Percentiles rank a stretch among this genome's conserved stretches.
These are phyloP conservation scores for Actenoides hombroni DNA, from an alignment of 2,113 vertebrate genomes.

Conservation along the genomic window DNA sequence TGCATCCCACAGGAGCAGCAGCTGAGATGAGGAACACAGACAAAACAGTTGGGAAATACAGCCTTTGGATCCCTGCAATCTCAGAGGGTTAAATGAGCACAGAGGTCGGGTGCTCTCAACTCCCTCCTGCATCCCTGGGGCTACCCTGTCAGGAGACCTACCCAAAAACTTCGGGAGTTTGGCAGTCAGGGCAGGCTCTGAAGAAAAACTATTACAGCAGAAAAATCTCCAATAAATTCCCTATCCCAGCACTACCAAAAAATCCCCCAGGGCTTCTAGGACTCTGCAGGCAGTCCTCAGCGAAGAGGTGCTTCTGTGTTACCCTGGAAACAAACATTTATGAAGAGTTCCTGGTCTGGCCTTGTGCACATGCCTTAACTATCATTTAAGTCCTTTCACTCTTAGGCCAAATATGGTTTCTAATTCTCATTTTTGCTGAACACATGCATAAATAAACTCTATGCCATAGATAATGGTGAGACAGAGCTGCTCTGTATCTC, in stretches of 20 bases:
- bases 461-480: neutral
- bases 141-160: neutral
- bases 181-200: neutral
- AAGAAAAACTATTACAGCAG: neutral
- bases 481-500: neutral
- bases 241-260: neutral
- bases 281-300: neutral
- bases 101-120: accelerated
- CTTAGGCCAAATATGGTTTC: neutral
- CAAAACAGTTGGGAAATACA: neutral
- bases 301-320: neutral
- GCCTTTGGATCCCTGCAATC: neutral
- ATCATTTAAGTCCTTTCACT: neutral
- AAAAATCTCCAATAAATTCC: neutral
- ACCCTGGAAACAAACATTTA: neutral
- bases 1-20: neutral
- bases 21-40: neutral
- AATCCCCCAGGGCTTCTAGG: neutral
- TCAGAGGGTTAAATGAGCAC: neutral
- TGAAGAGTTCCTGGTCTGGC: neutral
- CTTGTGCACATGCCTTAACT: neutral
- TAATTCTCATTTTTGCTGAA: neutral
- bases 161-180: neutral
- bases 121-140: neutral
- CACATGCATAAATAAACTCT: neutral